Evolutionary conservation across 2,888 invertebrate species (phyloP).

Genomic region (Strigamia transsilvanica): DNA sequence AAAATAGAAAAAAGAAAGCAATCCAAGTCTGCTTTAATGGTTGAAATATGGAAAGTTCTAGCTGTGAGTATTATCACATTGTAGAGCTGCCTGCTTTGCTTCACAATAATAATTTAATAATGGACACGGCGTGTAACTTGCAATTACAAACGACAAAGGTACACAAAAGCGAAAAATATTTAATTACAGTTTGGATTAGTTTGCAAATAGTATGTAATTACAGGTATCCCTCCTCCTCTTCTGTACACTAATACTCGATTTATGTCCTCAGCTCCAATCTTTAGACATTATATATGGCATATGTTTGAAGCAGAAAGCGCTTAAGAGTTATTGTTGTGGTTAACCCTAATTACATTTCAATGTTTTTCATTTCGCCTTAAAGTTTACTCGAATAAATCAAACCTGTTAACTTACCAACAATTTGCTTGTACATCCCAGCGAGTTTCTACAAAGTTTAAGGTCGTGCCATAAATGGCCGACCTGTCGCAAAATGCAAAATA

Average conservation of each 20-base stretch:
- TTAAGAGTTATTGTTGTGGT: conserved; percentile 20
- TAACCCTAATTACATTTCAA: conserved; percentile 29
- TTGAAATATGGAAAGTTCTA: background rate
- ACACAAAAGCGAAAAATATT: background rate
- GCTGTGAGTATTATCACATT: conserved; percentile 35
- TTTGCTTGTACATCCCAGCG: too few relatives aligned
- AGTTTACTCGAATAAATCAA: conserved; percentile 6
- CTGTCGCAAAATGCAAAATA: too few relatives aligned
- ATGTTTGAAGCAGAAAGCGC: conserved; percentile 1
- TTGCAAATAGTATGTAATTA: conserved; percentile 5
- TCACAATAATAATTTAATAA: conserved; percentile 8
- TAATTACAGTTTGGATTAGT: background rate
- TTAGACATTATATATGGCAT: too few relatives aligned
- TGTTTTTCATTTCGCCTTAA: background rate
- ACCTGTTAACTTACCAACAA: background rate
- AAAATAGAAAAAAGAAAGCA: background rate
- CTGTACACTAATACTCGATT: background rate
- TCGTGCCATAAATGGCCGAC: too few relatives aligned
- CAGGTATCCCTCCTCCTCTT: background rate
- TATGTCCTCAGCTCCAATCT: background rate
- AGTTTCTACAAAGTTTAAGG: too few relatives aligned
- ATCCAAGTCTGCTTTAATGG: conserved; percentile 8
- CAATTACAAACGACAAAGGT: conserved; percentile 35
- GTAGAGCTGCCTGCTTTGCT: conserved; percentile 29
- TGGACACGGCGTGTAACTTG: background rate